These are phyloP conservation scores for Uria aalge DNA, from an alignment of 2,113 vertebrate species.

Conservation along the genomic window DNA sequence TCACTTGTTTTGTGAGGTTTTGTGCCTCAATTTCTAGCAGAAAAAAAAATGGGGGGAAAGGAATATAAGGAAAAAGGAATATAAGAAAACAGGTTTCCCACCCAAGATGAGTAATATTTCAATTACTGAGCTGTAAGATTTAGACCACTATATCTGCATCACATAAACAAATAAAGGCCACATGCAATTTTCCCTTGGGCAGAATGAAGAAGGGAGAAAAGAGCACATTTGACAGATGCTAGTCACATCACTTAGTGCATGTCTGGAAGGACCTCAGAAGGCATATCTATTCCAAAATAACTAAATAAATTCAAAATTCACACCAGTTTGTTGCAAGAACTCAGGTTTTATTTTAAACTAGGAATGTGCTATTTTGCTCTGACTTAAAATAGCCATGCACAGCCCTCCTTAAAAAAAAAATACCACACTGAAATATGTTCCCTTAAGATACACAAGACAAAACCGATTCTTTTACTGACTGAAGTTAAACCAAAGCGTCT, in stretches of 20 bases:
- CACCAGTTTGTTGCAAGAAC: slow-evolving; percentile 24
- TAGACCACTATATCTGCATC: neutral
- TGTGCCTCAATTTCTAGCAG: neutral
- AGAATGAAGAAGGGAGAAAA: neutral
- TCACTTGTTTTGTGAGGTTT: neutral
- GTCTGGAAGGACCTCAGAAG: slow-evolving; percentile 3
- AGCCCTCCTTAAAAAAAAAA: neutral
- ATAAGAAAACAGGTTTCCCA: neutral
- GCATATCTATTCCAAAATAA: slow-evolving; percentile 17
- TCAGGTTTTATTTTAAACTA: slow-evolving; percentile 37
- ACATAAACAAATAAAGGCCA: neutral
- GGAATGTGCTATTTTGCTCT: slow-evolving; percentile 6
- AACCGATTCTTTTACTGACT: neutral
- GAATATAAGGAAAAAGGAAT: neutral
- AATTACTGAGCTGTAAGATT: neutral
- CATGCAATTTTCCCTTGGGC: neutral
- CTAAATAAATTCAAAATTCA: slow-evolving; percentile 48
- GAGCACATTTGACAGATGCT: neutral
- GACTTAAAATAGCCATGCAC: neutral
- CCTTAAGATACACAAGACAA: neutral
- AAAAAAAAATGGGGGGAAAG: neutral
- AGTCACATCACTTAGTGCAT: neutral
- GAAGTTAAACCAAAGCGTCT: neutral
- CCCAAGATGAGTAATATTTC: neutral
- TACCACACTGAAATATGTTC: neutral